Evolutionary conservation across 2,888 invertebrate species (phyloP), one percentile per base, ranked within the genome.

Genomic region (Gisinianus flammeolus): DNA sequence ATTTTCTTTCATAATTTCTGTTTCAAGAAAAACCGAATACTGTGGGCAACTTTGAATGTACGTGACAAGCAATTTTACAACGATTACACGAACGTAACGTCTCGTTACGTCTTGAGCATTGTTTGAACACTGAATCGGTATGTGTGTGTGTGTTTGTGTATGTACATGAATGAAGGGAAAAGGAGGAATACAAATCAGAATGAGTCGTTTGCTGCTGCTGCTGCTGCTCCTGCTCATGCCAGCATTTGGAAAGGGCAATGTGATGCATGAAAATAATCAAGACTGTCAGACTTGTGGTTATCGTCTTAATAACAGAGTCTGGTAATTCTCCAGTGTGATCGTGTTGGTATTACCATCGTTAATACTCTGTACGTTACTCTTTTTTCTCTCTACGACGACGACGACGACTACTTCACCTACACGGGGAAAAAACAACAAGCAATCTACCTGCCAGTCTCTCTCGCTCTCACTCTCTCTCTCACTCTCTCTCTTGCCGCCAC

Each of bases 261-360:
- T 78, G 79, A 81, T 81, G 82, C 82, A 81, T 82, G 81, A 81
- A 74, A 82, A 82, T 82, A 81, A 82, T 82, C 81, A 82, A 78
- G 73, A 71, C 33, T 19, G 76, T 33, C 78, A 79, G 79, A 76
- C 79, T 81, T 82, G 81, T 82, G 82, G 81, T 81, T 80, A 69
- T 76, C 79, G 78, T 80, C 79, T 81, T 83, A 83, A 83, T 83
- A 83, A 83, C 81, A 81, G 82, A 78, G 77, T 66, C 80, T 78
- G 76, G 69, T 76, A 64, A 78, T 73, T 80, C 76, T 80, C 80
- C 77, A 71, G 72, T 72, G 77, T 75, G 76, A 77, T 78, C 74
- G 81, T 79, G 79, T 79, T 78, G 72, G 58, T 74, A 76, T 76
- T 76, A 71, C 75, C 75, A 76, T 79, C 79, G 74, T 79, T 79